A percentile compares a stretch with the other conserved stretches of the same genome.
Conservation (phyloP, 2,113 vertebrate species). For the Monopterus albus region DNA sequence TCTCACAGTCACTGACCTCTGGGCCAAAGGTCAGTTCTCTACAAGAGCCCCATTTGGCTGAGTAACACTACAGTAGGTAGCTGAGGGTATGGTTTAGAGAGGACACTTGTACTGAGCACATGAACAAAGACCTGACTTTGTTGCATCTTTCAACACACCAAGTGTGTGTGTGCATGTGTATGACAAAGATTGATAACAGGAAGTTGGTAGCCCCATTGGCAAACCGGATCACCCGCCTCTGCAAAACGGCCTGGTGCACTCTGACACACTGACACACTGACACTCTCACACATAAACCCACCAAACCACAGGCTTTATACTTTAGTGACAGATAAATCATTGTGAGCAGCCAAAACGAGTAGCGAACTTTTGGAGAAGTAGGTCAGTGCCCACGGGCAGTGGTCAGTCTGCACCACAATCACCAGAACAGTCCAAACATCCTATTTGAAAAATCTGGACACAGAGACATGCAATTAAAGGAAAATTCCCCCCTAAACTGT, state of each 20-base stretch:
- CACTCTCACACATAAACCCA: conserved; percentile 45
- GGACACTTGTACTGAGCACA: neutral
- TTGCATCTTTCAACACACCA: conserved; percentile 28
- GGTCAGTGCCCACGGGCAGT: conserved; percentile 54
- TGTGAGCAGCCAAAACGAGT: conserved; percentile 28
- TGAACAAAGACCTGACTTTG: neutral
- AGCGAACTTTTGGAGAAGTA: conserved; percentile 50
- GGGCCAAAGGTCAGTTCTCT: conserved; percentile 41
- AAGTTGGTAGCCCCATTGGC: conserved; percentile 5
- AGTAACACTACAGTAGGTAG: conserved; percentile 24
- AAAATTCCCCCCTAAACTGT: neutral
- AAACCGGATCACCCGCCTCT: conserved; percentile 28
- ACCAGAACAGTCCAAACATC: conserved; percentile 23
- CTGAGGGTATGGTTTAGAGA: neutral
- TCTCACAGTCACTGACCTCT: conserved; percentile 53
- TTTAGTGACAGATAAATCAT: conserved; percentile 55
- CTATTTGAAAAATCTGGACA: neutral
- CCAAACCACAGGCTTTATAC: neutral
- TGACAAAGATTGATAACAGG: conserved; percentile 48
- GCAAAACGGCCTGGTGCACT: conserved; percentile 25
- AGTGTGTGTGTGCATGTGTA: neutral
- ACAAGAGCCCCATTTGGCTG: conserved; percentile 16
- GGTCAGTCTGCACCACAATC: conserved; percentile 5
- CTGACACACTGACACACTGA: conserved; percentile 68
- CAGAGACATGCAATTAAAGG: neutral